phyloP scores from a whole-genome alignment of 2,113 vertebrate species.

The Nibea albiflora region DNA sequence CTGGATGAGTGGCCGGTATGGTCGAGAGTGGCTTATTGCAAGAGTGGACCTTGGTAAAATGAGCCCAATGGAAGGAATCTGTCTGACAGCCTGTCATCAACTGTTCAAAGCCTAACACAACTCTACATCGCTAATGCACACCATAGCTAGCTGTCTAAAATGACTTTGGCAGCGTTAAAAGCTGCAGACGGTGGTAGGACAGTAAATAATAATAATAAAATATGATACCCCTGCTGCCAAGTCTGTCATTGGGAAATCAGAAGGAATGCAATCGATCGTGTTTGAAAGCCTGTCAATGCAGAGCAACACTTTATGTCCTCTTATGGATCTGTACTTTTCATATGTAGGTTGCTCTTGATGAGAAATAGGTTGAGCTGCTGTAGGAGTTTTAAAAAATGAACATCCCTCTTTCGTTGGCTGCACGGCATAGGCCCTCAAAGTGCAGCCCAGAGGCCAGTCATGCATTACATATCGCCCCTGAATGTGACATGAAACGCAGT shows the following conservation, averaged over 20 bases:
- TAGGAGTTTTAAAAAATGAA: neutral
- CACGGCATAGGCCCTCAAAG: too few species aligned
- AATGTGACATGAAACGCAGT: neutral
- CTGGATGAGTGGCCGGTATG: constrained; percentile 78
- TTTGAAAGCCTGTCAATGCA: constrained; percentile 35
- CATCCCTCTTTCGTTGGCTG: constrained; percentile 3
- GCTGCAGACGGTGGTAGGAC: constrained; percentile 38
- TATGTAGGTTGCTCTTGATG: constrained; percentile 55
- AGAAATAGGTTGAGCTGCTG: constrained; percentile 28
- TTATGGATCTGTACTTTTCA: constrained; percentile 45
- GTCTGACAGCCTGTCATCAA: constrained; percentile 82
- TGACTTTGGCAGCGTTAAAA: constrained; percentile 64
- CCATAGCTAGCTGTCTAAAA: constrained; percentile 60
- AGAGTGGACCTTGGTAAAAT: constrained; percentile 74
- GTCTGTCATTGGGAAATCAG: constrained; percentile 50
- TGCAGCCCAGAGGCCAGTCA: too few species aligned
- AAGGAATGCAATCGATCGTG: constrained; percentile 59
- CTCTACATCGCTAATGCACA: constrained; percentile 74
- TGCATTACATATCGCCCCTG: neutral
- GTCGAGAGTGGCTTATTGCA: constrained; percentile 69
- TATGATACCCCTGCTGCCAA: neutral
- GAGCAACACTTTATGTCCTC: constrained; percentile 30
- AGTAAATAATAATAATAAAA: constrained; percentile 71
- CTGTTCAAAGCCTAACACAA: constrained; percentile 67
- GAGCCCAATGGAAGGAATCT: constrained; percentile 66